Percentiles rank a stretch among this genome's conserved stretches.
phyloP scores from a whole-genome alignment of 2,888 invertebrate genomes.

The Stenolophus ochropezus region DNA sequence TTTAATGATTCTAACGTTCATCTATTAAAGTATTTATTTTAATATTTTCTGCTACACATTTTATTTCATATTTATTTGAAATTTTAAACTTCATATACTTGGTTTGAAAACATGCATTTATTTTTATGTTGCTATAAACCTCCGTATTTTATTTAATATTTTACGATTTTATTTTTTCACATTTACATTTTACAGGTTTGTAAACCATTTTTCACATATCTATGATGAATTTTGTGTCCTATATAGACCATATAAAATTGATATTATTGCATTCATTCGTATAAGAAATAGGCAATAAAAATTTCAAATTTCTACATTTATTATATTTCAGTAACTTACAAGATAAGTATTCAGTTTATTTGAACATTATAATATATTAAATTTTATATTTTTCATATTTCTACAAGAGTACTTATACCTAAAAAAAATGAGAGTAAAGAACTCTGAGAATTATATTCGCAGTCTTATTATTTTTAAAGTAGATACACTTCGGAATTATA shows the following conservation, averaged over 20 bases:
- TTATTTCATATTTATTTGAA: too few species aligned
- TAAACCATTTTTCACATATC: constrained; percentile 33
- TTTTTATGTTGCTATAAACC: constrained; percentile 21
- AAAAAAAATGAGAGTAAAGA: too few species aligned
- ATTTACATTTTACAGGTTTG: constrained; percentile 10
- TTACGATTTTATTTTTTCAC: constrained; percentile 24
- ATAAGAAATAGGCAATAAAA: constrained; percentile 19
- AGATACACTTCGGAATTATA: too few species aligned
- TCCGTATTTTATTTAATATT: constrained; percentile 19
- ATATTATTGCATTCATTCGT: constrained; percentile 4
- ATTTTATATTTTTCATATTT: not conserved
- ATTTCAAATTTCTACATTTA: not conserved
- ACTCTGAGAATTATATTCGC: too few species aligned
- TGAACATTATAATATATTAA: not conserved
- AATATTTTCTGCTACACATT: not conserved
- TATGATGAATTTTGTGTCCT: not conserved
- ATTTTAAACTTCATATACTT: too few species aligned
- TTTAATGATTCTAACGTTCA: too few species aligned
- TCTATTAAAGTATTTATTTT: too few species aligned
- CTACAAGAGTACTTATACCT: not conserved
- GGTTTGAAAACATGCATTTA: not conserved
- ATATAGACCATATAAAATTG: not conserved
- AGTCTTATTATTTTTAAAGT: too few species aligned
- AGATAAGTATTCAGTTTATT: not conserved
- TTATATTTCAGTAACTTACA: not conserved